phyloP scores from a whole-genome alignment of 2,113 vertebrate species.

The Abramis brama region DNA sequence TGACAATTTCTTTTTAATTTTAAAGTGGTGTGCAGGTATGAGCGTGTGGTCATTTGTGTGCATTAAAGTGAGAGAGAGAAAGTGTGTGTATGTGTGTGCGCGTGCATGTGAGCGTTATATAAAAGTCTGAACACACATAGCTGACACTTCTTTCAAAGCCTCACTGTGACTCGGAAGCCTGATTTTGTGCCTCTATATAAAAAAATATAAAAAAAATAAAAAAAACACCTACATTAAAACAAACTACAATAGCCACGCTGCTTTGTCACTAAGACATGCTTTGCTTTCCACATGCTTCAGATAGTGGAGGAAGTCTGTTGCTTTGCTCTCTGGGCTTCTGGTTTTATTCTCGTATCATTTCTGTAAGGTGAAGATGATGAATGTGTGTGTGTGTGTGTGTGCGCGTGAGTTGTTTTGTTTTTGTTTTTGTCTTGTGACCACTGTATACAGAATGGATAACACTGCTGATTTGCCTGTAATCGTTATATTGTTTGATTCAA shows the following conservation, averaged over 20 bases:
- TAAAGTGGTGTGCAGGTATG: conserved; percentile 22
- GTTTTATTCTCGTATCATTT: conserved; percentile 35
- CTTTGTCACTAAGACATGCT: conserved; percentile 30
- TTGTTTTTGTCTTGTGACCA: conserved; percentile 35
- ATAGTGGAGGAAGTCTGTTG: conserved; percentile 30
- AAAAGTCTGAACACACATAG: conserved; percentile 57
- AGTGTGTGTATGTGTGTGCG: background rate
- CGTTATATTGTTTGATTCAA: conserved; percentile 47
- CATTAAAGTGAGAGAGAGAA: conserved; percentile 20
- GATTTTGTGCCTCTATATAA: conserved; percentile 61
- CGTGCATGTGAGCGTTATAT: conserved; percentile 35
- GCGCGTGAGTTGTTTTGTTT: too few species aligned
- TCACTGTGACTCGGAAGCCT: conserved; percentile 63
- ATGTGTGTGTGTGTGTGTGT: background rate
- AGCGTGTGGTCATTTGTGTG: conserved; percentile 1
- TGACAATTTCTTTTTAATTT: conserved; percentile 61
- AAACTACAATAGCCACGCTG: conserved; percentile 46
- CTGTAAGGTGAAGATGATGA: conserved; percentile 32
- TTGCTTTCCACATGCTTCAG: conserved; percentile 33
- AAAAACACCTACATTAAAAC: conserved; percentile 26
- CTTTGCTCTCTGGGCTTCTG: conserved; percentile 47
- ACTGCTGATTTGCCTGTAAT: conserved; percentile 49
- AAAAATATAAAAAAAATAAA: conserved; percentile 18
- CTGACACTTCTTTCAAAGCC: conserved; percentile 59
- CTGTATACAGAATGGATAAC: conserved; percentile 41